phyloP scores from a whole-genome alignment of 2,113 vertebrate species.

The Nesoenas mayeri region DNA sequence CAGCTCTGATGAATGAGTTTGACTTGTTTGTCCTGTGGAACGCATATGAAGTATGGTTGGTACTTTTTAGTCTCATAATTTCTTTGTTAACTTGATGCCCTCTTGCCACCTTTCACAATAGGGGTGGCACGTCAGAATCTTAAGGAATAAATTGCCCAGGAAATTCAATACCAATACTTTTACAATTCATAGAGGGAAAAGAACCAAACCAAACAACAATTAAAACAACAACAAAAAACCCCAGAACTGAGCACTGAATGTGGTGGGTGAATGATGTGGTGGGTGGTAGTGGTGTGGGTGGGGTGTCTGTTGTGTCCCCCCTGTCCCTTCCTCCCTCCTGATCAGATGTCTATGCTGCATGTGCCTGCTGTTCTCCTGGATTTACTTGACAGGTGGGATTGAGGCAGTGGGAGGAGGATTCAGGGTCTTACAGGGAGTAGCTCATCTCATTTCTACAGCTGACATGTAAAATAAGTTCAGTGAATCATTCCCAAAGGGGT shows the following conservation, averaged over 20 bases:
- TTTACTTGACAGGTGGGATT: background rate
- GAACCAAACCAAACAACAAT: background rate
- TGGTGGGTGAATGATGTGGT: background rate
- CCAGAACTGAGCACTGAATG: background rate
- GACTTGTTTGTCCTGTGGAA: background rate
- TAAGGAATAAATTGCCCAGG: background rate
- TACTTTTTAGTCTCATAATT: background rate
- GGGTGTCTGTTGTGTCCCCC: background rate
- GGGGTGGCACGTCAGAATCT: background rate
- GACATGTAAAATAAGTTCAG: conserved; percentile 11
- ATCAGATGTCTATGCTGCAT: background rate
- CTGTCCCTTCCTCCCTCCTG: accelerated
- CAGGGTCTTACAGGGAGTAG: background rate
- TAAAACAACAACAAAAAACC: no score
- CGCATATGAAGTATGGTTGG: background rate
- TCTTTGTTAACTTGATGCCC: background rate
- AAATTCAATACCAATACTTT: background rate
- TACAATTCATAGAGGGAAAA: background rate
- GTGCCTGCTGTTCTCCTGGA: background rate
- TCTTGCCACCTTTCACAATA: background rate
- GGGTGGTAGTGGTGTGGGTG: background rate
- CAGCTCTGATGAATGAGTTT: background rate
- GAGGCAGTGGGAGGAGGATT: background rate
- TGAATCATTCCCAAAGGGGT: background rate
- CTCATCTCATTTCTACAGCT: background rate